Evolutionary conservation across 2,888 invertebrate species (phyloP), one percentile per base, ranked within the genome.

Genomic region (Acleris literana): DNA sequence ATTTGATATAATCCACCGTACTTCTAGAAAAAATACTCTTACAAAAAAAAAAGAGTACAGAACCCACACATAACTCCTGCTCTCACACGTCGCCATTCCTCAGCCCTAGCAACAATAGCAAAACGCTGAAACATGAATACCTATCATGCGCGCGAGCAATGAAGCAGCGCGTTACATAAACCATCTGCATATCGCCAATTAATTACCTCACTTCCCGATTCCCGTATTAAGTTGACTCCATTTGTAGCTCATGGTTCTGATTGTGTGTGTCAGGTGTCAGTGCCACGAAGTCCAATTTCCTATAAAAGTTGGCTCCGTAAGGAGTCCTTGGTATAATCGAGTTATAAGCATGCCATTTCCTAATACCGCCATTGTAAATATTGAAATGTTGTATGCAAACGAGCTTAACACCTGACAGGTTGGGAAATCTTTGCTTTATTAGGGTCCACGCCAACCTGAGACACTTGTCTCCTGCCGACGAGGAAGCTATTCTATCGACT

Each of bases 161-260:
- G n/a, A 18, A 13, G 25, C 52, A n/a, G 33, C 55, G 55, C 65
- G 60, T 61, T 55, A 55, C 64, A 17, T 44, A 49, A 54, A 25
- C 60, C 9, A 65, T 65, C 60, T 65, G 65, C 65, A 65, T 65
- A 60, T 55, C 49, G 4, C 18, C 59, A 55, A 60, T 51, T 61
- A 57, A 25, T 25, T 39, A 39, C 39, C 39, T 13, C 11, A 39
- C 11, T 39, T 13, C 11, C 39, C 13, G 13, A 39, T 39, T 39
- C 13, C 39, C 13, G 13, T 39, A 39, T 39, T 4, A 39, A 39
- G 9, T 4, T 11, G 39, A 39, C 13, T 39, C 13, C 39, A 13
- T 39, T 39, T 13, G 39, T 13, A 39, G 39, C 3, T 13, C 39
- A 13, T 39, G 13, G 39, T 39, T 13, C 39, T 39, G 39, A 13